Base-by-base conservation (phyloP, 1,140 invertebrate species). In the Metopolophium dirhodum region DNA sequence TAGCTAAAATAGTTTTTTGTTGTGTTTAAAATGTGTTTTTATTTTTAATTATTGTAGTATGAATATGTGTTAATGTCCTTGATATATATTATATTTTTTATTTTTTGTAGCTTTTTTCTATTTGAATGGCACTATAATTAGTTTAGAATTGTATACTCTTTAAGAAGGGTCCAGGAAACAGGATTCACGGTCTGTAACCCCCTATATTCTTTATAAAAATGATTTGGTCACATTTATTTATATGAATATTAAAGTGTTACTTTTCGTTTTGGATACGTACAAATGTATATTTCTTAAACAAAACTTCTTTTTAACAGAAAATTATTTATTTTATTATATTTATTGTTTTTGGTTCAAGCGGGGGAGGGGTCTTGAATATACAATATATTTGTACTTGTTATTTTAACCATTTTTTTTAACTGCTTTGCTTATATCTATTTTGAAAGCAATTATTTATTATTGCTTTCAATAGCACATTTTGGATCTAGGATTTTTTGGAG, bases 141-240 rank as follows among this genome's bases (percentile, higher is more conserved):
- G n/a, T 68, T 4, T 49, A 91, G 45, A 90, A 90, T 37, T 57
- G 88, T 91, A 35, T 51, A 30, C 8, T 49, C 8, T 45, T 77
- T 91, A n/a, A 37, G 87, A 82, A 93, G 49, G 35, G 9, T 37
- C 20, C 77, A 93, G 77, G 82, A 85, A 93, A 93, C 91, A 93
- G 91, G 91, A 93, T 93, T 93, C 37, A 93, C 77, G 77, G 91
- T 93, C 82, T 93, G 35, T 93, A 83, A 85, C 91, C 26, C 20
- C 26, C 35, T 8, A n/a, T 88, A 35, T n/a, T 54, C 8, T 90
- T 41, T n/a, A 41, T 45, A 90, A 26, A 61, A 90, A 23, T 61
- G 54, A 61, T 90, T 90, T 57, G 9, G 18, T 20, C 11, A 18
- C 9, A 26, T 57, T 90, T 61, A 54, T 54, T 90, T 90, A 54